Conservation (phyloP, 2,888 invertebrate genomes). For the Tetanocera ferruginea region DNA sequence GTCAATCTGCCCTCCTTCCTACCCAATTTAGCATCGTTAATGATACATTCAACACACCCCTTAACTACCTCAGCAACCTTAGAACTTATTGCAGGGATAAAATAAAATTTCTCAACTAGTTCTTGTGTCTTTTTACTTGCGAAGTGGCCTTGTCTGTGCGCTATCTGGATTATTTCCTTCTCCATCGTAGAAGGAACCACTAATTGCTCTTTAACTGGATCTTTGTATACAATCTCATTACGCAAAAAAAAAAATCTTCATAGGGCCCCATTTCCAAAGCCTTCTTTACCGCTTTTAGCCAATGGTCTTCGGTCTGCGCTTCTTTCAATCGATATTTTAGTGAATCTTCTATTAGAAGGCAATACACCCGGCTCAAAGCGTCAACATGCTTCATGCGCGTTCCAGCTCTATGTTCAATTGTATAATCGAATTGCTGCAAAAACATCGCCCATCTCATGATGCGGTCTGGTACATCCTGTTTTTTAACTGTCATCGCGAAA, state of each 20-base stretch:
- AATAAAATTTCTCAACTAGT: constrained; percentile 36
- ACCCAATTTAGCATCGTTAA: constrained; percentile 55
- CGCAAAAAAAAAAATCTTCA: constrained; percentile 40
- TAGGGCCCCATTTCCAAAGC: constrained; percentile 18
- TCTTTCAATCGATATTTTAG: no score
- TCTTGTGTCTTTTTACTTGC: constrained; percentile 30
- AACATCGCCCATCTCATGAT: constrained; percentile 44
- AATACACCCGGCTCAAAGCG: not conserved
- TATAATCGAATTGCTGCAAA: constrained; percentile 26
- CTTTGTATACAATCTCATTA: constrained; percentile 41
- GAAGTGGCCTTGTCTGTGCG: constrained; percentile 61
- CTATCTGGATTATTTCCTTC: constrained; percentile 58
- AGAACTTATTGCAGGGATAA: not conserved
- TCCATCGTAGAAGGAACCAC: constrained; percentile 60
- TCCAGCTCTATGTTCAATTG: not conserved
- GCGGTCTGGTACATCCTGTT: constrained; percentile 37
- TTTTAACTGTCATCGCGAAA: constrained; percentile 39
- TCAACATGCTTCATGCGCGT: not conserved
- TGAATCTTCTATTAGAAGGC: not conserved
- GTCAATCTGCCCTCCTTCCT: constrained; percentile 55
- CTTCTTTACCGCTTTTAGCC: not conserved
- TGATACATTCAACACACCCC: constrained; percentile 54
- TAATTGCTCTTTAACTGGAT: constrained; percentile 46
- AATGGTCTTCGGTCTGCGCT: not conserved
- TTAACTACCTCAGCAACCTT: not conserved